Evolutionary conservation across 2,797 vertebrate genomes (phyloP).

Genomic region (Diplodus puntazzo): DNA sequence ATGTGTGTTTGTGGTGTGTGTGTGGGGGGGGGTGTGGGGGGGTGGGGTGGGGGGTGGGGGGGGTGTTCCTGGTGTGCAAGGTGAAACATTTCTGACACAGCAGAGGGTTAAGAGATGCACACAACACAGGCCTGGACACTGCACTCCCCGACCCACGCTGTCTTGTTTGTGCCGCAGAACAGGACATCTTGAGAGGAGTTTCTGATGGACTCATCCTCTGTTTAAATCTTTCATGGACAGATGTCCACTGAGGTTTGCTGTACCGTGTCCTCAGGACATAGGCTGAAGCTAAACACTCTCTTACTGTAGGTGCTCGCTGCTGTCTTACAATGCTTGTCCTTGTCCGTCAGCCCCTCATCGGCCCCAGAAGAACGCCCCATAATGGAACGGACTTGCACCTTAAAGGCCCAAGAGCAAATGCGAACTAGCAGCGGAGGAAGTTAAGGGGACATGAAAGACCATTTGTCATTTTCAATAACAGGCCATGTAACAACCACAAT

Average conservation of each 20-base stretch:
- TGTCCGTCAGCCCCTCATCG: slow-evolving; percentile 48
- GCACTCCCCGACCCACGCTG: slow-evolving; percentile 35
- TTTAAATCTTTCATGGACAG: slow-evolving; percentile 92
- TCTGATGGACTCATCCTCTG: slow-evolving; percentile 82
- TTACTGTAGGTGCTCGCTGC: slow-evolving; percentile 79
- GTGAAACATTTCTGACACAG: slow-evolving; percentile 81
- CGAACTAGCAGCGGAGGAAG: slow-evolving; percentile 61
- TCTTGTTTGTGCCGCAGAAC: slow-evolving; percentile 60
- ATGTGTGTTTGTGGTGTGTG: slow-evolving; percentile 53
- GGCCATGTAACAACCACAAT: slow-evolving; percentile 60
- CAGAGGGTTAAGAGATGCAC: slow-evolving; percentile 66
- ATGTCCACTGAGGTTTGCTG: slow-evolving; percentile 86
- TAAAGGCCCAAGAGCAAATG: slow-evolving; percentile 65
- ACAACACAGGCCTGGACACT: slow-evolving; percentile 49
- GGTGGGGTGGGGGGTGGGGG: slow-evolving; percentile 18
- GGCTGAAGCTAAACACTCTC: slow-evolving; percentile 89
- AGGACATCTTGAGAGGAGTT: slow-evolving; percentile 55
- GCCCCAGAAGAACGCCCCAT: slow-evolving; percentile 68
- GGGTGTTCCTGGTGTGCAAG: slow-evolving; percentile 65
- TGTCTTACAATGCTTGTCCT: slow-evolving; percentile 72
- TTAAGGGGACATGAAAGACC: slow-evolving; percentile 76
- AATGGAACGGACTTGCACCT: slow-evolving; percentile 79
- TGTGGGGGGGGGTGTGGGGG: slow-evolving; percentile 23
- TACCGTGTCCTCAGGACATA: slow-evolving; percentile 87
- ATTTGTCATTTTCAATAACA: slow-evolving; percentile 82